These are phyloP conservation scores for Amblyopsis rosae DNA, from an alignment of 2,113 vertebrate genomes.

Conservation along the genomic window DNA sequence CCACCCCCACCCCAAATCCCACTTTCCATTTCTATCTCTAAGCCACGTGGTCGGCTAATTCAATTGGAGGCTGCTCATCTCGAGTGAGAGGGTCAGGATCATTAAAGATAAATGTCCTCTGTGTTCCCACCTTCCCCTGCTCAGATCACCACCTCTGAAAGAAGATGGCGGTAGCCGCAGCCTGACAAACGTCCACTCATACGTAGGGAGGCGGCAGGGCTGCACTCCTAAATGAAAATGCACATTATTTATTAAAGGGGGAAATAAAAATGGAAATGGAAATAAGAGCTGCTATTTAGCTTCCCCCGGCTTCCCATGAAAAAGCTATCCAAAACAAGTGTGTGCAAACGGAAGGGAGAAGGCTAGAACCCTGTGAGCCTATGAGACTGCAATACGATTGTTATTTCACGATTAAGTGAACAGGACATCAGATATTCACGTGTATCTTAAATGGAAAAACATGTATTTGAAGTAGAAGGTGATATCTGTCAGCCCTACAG, in stretches of 20 bases:
- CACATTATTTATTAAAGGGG: slow-evolving; percentile 13
- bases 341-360: too few relatives aligned
- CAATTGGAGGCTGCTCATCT: slow-evolving; percentile 53
- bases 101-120: slow-evolving; percentile 73
- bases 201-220: slow-evolving; percentile 5
- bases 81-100: slow-evolving; percentile 56
- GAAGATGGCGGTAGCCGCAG: slow-evolving; percentile 8
- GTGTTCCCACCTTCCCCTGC: slow-evolving; percentile 31
- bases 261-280: not conserved
- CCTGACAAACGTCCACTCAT: slow-evolving; percentile 30
- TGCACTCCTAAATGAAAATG: slow-evolving; percentile 20
- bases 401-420: not conserved
- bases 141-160: slow-evolving; percentile 20
- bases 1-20: not conserved
- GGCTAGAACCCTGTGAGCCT: too few relatives aligned
- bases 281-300: too few relatives aligned
- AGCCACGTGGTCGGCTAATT: slow-evolving; percentile 49
- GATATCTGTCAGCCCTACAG: slow-evolving; percentile 11
- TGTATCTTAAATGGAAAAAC: too few relatives aligned
- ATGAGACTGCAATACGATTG: not conserved
- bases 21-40: slow-evolving; percentile 22
- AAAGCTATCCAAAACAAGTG: too few relatives aligned
- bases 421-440: too few relatives aligned
- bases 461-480: not conserved
- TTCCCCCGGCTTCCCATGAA: too few relatives aligned